Evolutionary conservation across 2,113 vertebrate genomes (phyloP), one percentile per base, ranked within the genome.

Genomic region (Meleagris gallopavo): DNA sequence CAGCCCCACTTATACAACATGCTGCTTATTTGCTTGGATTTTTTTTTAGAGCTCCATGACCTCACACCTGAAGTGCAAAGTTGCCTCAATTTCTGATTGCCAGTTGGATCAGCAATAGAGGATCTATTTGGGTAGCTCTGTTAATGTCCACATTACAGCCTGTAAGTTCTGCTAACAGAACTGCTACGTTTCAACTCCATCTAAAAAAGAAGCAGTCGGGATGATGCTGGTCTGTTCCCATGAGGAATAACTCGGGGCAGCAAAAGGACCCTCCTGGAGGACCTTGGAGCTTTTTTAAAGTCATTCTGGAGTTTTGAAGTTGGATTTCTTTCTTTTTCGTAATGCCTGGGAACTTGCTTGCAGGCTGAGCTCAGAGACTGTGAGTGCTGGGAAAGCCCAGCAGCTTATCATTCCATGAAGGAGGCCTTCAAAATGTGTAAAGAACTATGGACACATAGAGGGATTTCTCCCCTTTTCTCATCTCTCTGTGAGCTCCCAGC

Each of bases 371-470:
- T 95, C 46, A 19, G 94, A 93, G 92, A 65, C 78, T 74, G 20
- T 25, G 60, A 94, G 84, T 78, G 34, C 36, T 74, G 94, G 91
- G 94, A 95, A 75, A 89, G 62, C 46, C 70, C 32, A 3, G 32
- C 41, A 91, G 65, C 64, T 94, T 88, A 83, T 77, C 91, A 91
- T 94, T 93, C 93, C 71, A 72, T 50, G 89, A 61, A 93, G 88
- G 50, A 87, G 74, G 38, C 64, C 94, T 93, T 71, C 78, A 93
- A 71, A 94, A 95, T 89, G 34, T 60, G 67, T 89, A 83, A 95
- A 94, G 94, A 97, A 66, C 77, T 79, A 60, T 66, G 79, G 88
- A 46, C 34, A 55, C 4, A 41, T 55, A 58, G 62, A 83, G 75
- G 94, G 94, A 91, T 83, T 92, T 85, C 71, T 92, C 21, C 46